Base-by-base conservation (phyloP, 2,797 vertebrate species). In the Alca torda region DNA sequence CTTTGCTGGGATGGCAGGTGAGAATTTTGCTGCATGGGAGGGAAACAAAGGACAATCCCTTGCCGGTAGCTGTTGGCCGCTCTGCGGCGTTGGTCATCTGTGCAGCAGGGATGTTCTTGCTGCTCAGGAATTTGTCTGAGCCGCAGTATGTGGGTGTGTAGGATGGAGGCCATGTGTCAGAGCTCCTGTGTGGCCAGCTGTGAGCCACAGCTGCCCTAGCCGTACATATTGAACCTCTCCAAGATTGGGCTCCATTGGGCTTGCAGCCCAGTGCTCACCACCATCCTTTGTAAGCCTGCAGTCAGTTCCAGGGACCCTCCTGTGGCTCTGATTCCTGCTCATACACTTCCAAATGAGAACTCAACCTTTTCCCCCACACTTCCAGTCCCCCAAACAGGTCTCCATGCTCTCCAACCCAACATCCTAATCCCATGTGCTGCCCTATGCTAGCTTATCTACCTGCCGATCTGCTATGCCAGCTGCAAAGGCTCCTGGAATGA, bases 121-220 rank as follows among this genome's bases (percentile, higher is more conserved):
- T 89, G 67, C 86, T 87, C 35, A 74, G 84, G 88, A 92, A 92
- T 89, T 84, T 81, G 33, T 74, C 41, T 84, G 46, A 94, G 75
- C 39, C 4, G 2, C 54, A 63, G 72, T 11, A 21, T 84, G 41
- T 90, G 81, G 33, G 35, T 83, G 89, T 80, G 68, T 50, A 76
- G 86, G 72, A 77, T 51, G 59, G 48, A 93, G 72, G 61, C 39
- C 17, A 10, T 33, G 16, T 92, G 84, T 59, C 81, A 90, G 48
- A 73, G 51, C 59, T 94, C 20, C 45, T 64, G 56, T 61, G 75
- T 82, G 84, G 86, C 75, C 87, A 93, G 59, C 80, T 84, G 84
- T 65, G 80, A 90, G 26, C 25, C 73, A 57, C 69, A 93, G 57
- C 70, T 89, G 80, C 39, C 51, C 23, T 53, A 46, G 16, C 30